Evolutionary conservation across 2,888 invertebrate genomes (phyloP).

Genomic region (Colletes collaris): DNA sequence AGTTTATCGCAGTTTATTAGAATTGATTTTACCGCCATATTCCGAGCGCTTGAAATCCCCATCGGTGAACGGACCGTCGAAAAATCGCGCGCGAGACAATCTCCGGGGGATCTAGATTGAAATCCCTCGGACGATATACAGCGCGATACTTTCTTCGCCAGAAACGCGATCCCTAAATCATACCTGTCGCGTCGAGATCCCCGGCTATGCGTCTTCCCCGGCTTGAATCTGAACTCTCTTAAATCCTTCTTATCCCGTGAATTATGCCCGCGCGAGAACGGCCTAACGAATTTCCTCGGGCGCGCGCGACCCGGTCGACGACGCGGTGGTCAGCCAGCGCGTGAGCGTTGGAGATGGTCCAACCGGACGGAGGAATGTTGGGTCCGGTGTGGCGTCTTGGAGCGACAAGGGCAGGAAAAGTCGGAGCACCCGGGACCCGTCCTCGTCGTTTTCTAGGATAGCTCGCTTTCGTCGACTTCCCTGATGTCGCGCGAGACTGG

Average conservation of each 20-base stretch:
- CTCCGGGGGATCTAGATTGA: neutral
- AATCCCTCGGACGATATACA: neutral
- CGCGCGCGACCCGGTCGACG: neutral
- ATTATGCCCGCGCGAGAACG: constrained; percentile 48
- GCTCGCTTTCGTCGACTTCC: neutral
- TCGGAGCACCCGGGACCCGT: constrained; percentile 6
- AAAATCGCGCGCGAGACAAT: neutral
- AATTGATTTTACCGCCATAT: too few relatives aligned
- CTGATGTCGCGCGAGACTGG: neutral
- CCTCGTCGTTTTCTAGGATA: neutral
- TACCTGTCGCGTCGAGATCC: constrained; percentile 6
- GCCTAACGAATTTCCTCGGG: constrained; percentile 18
- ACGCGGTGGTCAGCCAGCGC: neutral
- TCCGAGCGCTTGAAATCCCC: too few relatives aligned
- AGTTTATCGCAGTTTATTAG: too few relatives aligned
- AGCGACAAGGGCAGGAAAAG: constrained; percentile 8
- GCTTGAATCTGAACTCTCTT: constrained; percentile 36
- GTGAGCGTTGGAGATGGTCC: constrained; percentile 64
- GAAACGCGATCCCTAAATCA: constrained; percentile 30
- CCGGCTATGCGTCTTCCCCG: constrained; percentile 25
- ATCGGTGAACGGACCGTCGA: neutral
- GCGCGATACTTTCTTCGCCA: neutral
- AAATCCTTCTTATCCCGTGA: constrained; percentile 62
- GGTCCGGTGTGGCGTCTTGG: neutral
- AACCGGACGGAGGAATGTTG: constrained; percentile 63